phyloP scores from a whole-genome alignment of 2,113 vertebrate genomes.

The Pollimyrus isidori region DNA sequence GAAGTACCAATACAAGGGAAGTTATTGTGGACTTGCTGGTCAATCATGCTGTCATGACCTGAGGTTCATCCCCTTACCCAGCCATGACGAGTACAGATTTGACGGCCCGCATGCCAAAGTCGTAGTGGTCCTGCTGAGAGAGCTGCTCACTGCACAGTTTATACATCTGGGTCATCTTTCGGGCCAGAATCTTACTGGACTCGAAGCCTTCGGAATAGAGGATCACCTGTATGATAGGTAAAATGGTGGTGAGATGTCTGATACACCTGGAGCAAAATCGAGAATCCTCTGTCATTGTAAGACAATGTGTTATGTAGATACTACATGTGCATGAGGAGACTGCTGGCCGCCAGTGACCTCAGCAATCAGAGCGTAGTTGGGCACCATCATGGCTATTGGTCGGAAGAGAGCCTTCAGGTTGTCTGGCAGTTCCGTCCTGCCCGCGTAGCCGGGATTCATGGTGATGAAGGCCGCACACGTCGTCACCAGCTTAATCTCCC shows the following conservation, averaged over 20 bases:
- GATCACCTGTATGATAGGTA: conserved; percentile 58
- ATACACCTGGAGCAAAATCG: background rate
- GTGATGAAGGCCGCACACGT: conserved; percentile 83
- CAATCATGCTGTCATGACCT: background rate
- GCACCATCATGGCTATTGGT: conserved; percentile 85
- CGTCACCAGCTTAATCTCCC: conserved; percentile 77
- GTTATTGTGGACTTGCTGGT: background rate
- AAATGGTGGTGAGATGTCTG: background rate
- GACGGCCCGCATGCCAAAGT: conserved; percentile 79
- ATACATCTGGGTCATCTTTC: conserved; percentile 83
- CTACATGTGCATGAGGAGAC: background rate
- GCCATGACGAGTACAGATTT: conserved; percentile 81
- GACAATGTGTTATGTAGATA: background rate
- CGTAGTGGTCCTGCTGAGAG: conserved; percentile 77
- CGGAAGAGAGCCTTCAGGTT: conserved; percentile 81
- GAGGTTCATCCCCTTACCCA: conserved; percentile 52
- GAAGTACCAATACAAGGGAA: background rate
- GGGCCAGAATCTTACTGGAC: conserved; percentile 71
- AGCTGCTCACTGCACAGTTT: conserved; percentile 79
- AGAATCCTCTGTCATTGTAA: background rate
- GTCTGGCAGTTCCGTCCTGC: conserved; percentile 77
- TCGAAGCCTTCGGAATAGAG: conserved; percentile 79
- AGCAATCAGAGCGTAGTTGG: conserved; percentile 79
- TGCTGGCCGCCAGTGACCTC: conserved; percentile 55
- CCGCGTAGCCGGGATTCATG: conserved; percentile 84